Conservation (phyloP, 2,888 invertebrate species). For the Myathropa florea region DNA sequence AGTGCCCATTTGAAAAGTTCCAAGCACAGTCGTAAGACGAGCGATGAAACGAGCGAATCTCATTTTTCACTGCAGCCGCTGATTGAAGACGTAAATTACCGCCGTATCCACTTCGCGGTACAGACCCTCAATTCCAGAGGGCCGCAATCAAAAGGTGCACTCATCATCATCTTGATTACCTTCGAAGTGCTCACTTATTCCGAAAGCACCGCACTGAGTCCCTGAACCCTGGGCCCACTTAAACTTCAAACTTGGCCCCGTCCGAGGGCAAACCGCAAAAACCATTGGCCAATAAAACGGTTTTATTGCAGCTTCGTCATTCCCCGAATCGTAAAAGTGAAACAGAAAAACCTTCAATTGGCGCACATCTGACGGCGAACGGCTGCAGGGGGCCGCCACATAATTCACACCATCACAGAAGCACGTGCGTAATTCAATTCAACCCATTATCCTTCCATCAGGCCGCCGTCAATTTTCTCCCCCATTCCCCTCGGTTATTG, state of each 20-base stretch:
- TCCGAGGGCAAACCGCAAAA: slow-evolving; percentile 10
- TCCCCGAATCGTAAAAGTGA: slow-evolving; percentile 24
- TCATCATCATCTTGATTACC: slow-evolving; percentile 1
- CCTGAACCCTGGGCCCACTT: neutral
- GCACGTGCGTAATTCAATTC: slow-evolving; percentile 69
- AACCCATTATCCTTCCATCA: slow-evolving; percentile 70
- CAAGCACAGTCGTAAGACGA: neutral
- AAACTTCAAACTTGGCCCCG: slow-evolving; percentile 21
- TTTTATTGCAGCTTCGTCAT: slow-evolving; percentile 49
- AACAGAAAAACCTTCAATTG: slow-evolving; percentile 45
- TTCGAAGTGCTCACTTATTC: neutral
- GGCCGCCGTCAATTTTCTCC: slow-evolving; percentile 51
- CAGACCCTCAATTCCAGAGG: neutral
- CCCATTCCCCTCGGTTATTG: slow-evolving; percentile 41
- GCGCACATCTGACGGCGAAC: slow-evolving; percentile 28
- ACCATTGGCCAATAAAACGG: slow-evolving; percentile 30
- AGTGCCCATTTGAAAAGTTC: neutral
- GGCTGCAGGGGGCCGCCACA: slow-evolving; percentile 1
- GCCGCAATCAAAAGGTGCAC: neutral
- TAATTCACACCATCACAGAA: slow-evolving; percentile 55
- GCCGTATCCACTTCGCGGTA: neutral
- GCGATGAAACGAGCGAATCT: neutral
- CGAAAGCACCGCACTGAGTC: neutral
- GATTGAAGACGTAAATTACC: neutral
- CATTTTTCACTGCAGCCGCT: neutral